These are phyloP conservation scores for Oplegnathus fasciatus DNA, from an alignment of 2,113 vertebrate species.

Conservation along the genomic window DNA sequence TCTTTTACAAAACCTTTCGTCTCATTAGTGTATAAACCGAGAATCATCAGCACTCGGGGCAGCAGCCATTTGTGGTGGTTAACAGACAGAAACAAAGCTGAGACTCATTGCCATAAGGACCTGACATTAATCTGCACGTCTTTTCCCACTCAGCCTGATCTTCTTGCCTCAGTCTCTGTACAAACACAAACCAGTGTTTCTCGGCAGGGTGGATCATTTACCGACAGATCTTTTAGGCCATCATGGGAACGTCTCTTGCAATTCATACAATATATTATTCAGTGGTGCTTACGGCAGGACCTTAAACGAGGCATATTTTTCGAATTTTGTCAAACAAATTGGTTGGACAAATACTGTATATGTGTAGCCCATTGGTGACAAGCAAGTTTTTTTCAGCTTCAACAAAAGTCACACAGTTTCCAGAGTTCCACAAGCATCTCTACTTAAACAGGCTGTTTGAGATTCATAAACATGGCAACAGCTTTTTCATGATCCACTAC, in stretches of 20 bases:
- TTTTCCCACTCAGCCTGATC: slow-evolving; percentile 39
- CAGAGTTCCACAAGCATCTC: not conserved
- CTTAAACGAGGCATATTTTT: slow-evolving; percentile 1
- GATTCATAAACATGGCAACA: slow-evolving; percentile 5
- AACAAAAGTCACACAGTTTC: not conserved
- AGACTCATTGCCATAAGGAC: slow-evolving; percentile 43
- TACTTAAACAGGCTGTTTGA: not conserved
- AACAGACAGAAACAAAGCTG: slow-evolving; percentile 66
- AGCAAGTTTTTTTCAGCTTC: not conserved
- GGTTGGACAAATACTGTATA: not conserved
- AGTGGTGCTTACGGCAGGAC: not conserved
- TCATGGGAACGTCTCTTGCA: not conserved
- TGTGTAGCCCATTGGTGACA: not conserved
- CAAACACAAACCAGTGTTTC: slow-evolving; percentile 15
- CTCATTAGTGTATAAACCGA: slow-evolving; percentile 70
- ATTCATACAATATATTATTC: slow-evolving; percentile 1
- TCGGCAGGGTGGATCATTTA: slow-evolving; percentile 13
- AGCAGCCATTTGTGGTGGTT: slow-evolving; percentile 60
- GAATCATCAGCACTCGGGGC: slow-evolving; percentile 48
- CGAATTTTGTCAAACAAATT: slow-evolving; percentile 1
- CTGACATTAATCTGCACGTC: slow-evolving; percentile 58
- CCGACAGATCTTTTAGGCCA: slow-evolving; percentile 10
- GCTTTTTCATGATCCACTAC: not conserved
- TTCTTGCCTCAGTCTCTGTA: slow-evolving; percentile 21
- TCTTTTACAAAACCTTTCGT: slow-evolving; percentile 71